Base-by-base conservation (phyloP, 2,888 invertebrate genomes). In the Gymnoscelis rufifasciata region DNA sequence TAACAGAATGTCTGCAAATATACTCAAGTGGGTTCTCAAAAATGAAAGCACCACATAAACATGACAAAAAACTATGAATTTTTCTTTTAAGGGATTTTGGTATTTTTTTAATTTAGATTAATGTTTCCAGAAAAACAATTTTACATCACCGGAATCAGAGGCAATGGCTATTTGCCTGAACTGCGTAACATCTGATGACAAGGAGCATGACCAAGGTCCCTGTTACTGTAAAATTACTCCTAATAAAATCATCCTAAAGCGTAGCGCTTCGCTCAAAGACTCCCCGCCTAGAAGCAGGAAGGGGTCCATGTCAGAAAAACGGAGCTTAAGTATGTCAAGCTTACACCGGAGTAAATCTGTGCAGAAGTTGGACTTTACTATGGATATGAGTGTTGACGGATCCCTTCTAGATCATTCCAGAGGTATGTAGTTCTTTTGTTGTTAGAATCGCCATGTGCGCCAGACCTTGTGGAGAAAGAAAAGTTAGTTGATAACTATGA, bases 321-420 rank as follows among this genome's bases (percentile, higher is more conserved):
- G 87, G 4, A 86, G 86, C 54, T 64, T 78, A 0, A 88, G 87
- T 38, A 68, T 87, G 74, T 77, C 83, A 0, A 87, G 82, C 48
- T 58, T 88, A 43, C 76, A 83, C 38, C 62, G 88, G 36, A 88
- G 86, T 48, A 75, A 81, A 7, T 90, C 90, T 0, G 88, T 84
- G 1, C 87, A 88, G 57, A 88, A 89, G 59, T 66, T 89, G 8
- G 89, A 90, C 59, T 89, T 90, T 52, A 88, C 84, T 53, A 84
- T 84, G 77, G 88, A 89, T 48, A 89, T 90, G 83, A 90, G 89
- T 46, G 60, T 89, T 7, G 90, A 90, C 59, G 81, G 74, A 7
- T 89, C 89, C 0, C 52, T 80, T 29, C 80, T 80, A 54, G 74
- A 80, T 40, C 59, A 77, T 59, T 73, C 82, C 47, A 77, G 74